Conservation (phyloP, 2,888 invertebrate genomes). For the Stenodera caucasica region DNA sequence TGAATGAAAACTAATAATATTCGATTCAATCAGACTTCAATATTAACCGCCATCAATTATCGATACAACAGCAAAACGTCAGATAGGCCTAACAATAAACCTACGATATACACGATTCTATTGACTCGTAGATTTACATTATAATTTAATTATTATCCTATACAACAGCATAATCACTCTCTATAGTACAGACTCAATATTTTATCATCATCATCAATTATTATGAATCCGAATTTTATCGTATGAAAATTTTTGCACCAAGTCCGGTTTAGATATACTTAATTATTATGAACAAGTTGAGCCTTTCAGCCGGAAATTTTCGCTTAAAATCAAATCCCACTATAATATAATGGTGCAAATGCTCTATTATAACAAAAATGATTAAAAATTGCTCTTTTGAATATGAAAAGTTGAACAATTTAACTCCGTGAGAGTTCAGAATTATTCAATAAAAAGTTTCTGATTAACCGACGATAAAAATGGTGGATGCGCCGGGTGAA, state of each 20-base stretch:
- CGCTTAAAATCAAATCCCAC: no score
- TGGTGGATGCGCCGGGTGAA: constrained; percentile 10
- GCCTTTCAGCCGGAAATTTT: no score
- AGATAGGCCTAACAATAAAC: neutral
- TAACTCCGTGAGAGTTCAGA: no score
- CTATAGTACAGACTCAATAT: neutral
- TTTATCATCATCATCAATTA: neutral
- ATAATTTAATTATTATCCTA: neutral
- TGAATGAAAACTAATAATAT: no score
- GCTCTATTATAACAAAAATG: no score
- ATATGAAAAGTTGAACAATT: no score
- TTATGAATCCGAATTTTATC: no score
- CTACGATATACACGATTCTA: neutral
- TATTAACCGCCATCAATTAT: neutral
- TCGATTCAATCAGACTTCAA: neutral
- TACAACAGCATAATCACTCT: neutral
- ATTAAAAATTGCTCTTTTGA: no score
- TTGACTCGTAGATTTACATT: neutral
- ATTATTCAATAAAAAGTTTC: neutral
- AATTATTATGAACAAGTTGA: no score
- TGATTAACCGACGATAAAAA: constrained; percentile 2
- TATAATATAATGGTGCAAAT: no score
- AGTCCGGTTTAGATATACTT: no score
- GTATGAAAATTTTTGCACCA: no score
- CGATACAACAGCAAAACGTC: neutral